Percentiles rank a stretch among this genome's conserved stretches.
Evolutionary conservation across 2,888 invertebrate genomes (phyloP).

Genomic region (Leptinotarsa juncta): DNA sequence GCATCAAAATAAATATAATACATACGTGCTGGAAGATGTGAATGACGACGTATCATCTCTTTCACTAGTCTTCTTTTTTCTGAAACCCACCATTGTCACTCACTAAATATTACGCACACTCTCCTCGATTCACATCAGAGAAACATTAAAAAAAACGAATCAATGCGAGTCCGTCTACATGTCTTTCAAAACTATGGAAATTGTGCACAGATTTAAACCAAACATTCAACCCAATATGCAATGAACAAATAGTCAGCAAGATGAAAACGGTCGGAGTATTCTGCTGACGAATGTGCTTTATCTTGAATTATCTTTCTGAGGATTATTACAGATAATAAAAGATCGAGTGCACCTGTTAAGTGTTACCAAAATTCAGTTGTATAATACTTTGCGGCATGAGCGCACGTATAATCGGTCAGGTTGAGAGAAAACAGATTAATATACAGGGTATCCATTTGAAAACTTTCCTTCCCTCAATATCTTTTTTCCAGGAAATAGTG

Average conservation of each 20-base stretch:
- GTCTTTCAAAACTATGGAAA: neutral
- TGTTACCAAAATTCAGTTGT: neutral
- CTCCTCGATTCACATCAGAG: neutral
- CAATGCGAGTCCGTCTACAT: neutral
- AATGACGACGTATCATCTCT: slow-evolving; percentile 19
- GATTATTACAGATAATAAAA: slow-evolving; percentile 7
- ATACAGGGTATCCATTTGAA: neutral
- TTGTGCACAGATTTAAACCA: neutral
- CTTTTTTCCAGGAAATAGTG: no score
- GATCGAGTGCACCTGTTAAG: neutral
- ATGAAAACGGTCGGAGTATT: neutral
- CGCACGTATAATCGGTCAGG: neutral
- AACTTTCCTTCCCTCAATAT: no score
- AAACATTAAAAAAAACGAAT: neutral
- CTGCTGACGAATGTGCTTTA: slow-evolving; percentile 11
- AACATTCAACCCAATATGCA: neutral
- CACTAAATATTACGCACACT: neutral
- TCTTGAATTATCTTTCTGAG: slow-evolving; percentile 8
- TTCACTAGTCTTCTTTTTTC: slow-evolving; percentile 22
- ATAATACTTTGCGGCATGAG: neutral
- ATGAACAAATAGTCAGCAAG: slow-evolving; percentile 18
- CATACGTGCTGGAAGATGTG: slow-evolving; percentile 30
- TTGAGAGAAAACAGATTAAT: neutral
- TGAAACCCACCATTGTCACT: neutral
- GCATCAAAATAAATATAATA: neutral